Percentiles rank a stretch among this genome's conserved stretches.
Evolutionary conservation across 2,797 vertebrate species (phyloP).

Genomic region (Emys orbicularis): DNA sequence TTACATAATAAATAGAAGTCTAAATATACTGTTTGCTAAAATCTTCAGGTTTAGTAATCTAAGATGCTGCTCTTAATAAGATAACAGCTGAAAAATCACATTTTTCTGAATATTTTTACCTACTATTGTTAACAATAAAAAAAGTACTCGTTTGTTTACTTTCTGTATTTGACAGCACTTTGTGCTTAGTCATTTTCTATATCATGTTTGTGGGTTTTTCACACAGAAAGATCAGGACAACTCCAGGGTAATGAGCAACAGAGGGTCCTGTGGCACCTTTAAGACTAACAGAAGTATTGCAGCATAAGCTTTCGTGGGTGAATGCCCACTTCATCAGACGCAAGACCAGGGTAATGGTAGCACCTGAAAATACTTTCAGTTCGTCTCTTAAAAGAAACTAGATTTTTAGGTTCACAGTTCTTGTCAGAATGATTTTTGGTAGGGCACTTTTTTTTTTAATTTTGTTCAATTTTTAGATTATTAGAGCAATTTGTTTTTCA

Average conservation of each 20-base stretch:
- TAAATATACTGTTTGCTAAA: fast-evolving
- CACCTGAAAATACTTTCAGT: background rate
- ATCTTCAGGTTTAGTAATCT: background rate
- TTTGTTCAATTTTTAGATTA: background rate
- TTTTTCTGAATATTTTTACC: background rate
- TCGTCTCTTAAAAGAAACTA: background rate
- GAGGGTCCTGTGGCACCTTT: too few species aligned
- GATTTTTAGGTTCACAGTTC: background rate
- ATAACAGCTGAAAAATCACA: background rate
- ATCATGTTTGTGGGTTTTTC: background rate
- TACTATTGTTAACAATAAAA: fast-evolving
- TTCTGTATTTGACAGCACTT: background rate
- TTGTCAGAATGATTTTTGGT: background rate
- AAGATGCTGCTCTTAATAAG: background rate
- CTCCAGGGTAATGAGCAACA: background rate
- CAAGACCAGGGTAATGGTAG: background rate
- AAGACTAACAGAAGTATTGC: too few species aligned
- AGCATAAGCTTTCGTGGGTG: too few species aligned
- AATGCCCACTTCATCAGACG: too few species aligned
- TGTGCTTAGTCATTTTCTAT: background rate
- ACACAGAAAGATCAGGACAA: background rate
- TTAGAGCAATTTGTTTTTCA: constrained; percentile 20
- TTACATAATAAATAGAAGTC: background rate
- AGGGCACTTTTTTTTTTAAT: background rate
- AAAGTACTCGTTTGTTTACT: background rate